Conservation (phyloP, 2,797 vertebrate genomes). For the Oreochromis grahami region DNA sequence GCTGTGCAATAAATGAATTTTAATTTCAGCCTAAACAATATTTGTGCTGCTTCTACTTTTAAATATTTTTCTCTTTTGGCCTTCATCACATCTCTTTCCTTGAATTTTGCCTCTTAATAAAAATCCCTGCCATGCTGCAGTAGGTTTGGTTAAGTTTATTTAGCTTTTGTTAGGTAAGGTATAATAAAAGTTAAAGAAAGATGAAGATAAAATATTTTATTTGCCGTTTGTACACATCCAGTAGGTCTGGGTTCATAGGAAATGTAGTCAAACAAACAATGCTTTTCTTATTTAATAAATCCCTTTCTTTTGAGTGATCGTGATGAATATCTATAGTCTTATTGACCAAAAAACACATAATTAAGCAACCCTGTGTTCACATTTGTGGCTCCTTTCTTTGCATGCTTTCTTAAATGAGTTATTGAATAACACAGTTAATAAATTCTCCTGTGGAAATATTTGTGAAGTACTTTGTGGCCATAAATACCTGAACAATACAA, state of each 20-base stretch:
- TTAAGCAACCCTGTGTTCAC: neutral
- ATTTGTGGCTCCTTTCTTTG: neutral
- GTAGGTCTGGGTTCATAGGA: fast-evolving
- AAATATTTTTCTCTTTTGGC: neutral
- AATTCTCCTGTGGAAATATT: neutral
- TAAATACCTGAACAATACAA: neutral
- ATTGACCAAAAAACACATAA: neutral
- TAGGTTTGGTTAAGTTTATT: neutral
- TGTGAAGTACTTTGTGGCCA: neutral
- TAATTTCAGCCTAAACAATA: neutral
- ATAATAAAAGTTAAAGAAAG: neutral
- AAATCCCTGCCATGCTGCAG: neutral
- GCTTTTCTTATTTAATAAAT: neutral
- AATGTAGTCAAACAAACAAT: neutral
- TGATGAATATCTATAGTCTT: neutral
- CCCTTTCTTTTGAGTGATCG: fast-evolving
- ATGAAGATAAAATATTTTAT: neutral
- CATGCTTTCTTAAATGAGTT: neutral
- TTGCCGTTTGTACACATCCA: neutral
- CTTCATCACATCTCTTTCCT: neutral
- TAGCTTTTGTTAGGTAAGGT: neutral
- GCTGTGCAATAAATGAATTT: neutral
- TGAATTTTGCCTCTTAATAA: neutral
- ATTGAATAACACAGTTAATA: neutral
- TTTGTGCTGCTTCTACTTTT: neutral